Conservation (phyloP, 2,888 invertebrate species). For the Oscheius sp. region DNA sequence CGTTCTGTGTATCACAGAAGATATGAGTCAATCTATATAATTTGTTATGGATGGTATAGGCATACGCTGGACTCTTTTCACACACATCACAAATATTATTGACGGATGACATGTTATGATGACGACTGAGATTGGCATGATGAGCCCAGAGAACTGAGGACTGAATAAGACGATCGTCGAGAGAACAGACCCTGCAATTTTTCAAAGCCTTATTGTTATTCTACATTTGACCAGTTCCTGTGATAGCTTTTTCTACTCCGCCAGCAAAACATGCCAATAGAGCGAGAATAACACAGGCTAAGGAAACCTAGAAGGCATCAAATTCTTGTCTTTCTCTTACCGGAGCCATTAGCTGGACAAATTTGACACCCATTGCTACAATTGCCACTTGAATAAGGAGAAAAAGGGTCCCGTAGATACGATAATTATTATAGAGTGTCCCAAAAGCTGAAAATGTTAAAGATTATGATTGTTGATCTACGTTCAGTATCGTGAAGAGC, state of each 20-base stretch:
- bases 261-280: constrained; percentile 94
- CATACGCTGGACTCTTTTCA: constrained; percentile 61
- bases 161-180: constrained; percentile 85
- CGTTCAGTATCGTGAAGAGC: constrained; percentile 60
- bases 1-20: constrained; percentile 55
- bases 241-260: constrained; percentile 83
- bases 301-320: constrained; percentile 76
- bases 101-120: constrained; percentile 26
- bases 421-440: constrained; percentile 92
- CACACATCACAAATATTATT: constrained; percentile 78
- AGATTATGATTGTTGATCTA: neutral
- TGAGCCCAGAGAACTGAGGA: constrained; percentile 46
- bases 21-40: constrained; percentile 55
- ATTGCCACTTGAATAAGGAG: constrained; percentile 87
- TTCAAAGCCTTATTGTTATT: neutral
- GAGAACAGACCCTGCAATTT: constrained; percentile 84
- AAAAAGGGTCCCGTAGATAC: constrained; percentile 91
- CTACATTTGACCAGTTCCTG: constrained; percentile 85
- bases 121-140: constrained; percentile 35
- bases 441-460: constrained; percentile 45
- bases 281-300: constrained; percentile 93
- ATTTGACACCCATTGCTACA: constrained; percentile 90
- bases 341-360: constrained; percentile 98
- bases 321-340: constrained; percentile 72
- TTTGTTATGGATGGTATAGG: neutral